A percentile compares a stretch with the other conserved stretches of the same genome.
Evolutionary conservation across 64 coral and sea anemone genomes (phyloP).

Genomic region (Actinia tenebrosa): DNA sequence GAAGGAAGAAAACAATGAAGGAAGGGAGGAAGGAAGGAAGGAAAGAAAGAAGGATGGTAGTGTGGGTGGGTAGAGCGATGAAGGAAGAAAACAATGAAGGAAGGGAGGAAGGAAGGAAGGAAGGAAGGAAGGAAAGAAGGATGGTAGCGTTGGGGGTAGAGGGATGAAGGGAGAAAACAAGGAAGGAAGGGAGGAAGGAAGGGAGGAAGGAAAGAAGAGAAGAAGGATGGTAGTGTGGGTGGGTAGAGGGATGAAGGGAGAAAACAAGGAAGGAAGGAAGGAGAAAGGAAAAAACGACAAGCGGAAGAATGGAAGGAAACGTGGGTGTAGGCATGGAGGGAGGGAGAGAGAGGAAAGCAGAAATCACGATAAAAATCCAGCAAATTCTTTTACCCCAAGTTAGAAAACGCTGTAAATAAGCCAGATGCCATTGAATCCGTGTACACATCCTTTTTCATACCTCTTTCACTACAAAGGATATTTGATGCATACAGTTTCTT

Average conservation of each 20-base stretch:
- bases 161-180: too few relatives aligned
- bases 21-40: too few relatives aligned
- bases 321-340: neutral
- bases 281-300: neutral
- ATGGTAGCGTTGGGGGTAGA: too few relatives aligned
- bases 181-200: too few relatives aligned
- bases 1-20: too few relatives aligned
- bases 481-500: too few relatives aligned
- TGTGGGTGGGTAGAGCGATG: too few relatives aligned
- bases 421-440: conserved; percentile 15
- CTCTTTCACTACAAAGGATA: neutral
- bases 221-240: neutral
- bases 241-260: neutral
- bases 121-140: too few relatives aligned
- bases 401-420: neutral
- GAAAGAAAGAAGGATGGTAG: too few relatives aligned
- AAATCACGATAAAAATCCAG: neutral
- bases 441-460: neutral
- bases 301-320: neutral
- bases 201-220: neutral
- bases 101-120: too few relatives aligned
- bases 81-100: too few relatives aligned
- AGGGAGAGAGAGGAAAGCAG: neutral
- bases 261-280: neutral
- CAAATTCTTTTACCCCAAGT: neutral